Evolutionary conservation across 1,140 invertebrate species (phyloP).

Genomic region (Oncopodura yosiiana): DNA sequence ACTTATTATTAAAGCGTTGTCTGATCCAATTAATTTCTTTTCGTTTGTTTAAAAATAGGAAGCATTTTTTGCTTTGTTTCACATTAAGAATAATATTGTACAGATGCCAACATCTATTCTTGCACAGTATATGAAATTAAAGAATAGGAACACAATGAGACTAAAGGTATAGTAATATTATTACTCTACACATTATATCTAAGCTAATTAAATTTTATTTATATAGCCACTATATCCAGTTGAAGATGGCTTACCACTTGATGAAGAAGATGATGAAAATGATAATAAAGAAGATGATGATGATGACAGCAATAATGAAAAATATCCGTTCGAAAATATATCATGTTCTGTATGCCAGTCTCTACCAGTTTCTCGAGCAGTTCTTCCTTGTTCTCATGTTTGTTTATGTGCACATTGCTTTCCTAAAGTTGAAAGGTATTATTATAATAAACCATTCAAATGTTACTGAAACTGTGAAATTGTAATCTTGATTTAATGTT

Average conservation of each 20-base stretch:
- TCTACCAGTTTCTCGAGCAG: conserved; percentile 60
- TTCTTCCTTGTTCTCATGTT: conserved; percentile 69
- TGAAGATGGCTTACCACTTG: conserved; percentile 39
- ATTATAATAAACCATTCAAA: no score
- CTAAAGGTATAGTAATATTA: conserved; percentile 52
- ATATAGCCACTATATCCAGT: conserved; percentile 38
- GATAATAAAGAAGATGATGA: neutral
- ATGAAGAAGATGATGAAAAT: neutral
- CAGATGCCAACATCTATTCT: conserved; percentile 63
- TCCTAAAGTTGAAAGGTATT: conserved; percentile 62
- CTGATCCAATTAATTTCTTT: conserved; percentile 18
- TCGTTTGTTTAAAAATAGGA: conserved; percentile 51
- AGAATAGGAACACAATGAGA: conserved; percentile 66
- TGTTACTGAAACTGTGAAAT: no score
- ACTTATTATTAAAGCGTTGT: neutral
- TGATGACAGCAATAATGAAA: conserved; percentile 38
- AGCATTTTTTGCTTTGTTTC: conserved; percentile 64
- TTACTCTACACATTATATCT: neutral
- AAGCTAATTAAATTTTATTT: neutral
- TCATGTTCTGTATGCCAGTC: conserved; percentile 70
- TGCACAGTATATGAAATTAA: conserved; percentile 69
- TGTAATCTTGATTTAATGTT: no score
- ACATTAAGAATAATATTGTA: conserved; percentile 65
- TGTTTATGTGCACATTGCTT: conserved; percentile 70
- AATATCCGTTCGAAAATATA: conserved; percentile 48